Percentiles rank a stretch among this genome's conserved stretches.
phyloP scores from a whole-genome alignment of 2,797 vertebrate genomes.

The Pangasius krempfi region DNA sequence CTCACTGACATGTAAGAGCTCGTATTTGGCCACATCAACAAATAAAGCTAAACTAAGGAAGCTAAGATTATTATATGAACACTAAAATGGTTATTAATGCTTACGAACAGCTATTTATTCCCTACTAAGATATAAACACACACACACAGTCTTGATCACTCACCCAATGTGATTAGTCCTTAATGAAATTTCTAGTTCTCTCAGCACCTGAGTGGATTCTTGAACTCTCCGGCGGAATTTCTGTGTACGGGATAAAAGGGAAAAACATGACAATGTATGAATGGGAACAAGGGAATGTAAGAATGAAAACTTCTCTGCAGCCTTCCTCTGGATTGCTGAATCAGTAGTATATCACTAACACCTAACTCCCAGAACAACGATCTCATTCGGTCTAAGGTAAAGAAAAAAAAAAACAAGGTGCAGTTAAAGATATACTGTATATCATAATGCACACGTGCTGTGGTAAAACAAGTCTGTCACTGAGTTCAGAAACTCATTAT shows the following conservation, averaged over 20 bases:
- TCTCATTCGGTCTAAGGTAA: constrained; percentile 18
- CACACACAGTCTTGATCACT: constrained; percentile 64
- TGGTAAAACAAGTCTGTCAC: background rate
- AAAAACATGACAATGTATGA: constrained; percentile 44
- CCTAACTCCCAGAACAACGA: background rate
- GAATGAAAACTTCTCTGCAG: constrained; percentile 11
- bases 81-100: background rate
- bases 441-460: background rate
- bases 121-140: constrained; percentile 3
- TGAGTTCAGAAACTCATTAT: background rate
- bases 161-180: constrained; percentile 99
- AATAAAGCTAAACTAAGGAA: background rate
- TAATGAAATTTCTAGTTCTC: constrained; percentile 99
- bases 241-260: constrained; percentile 68
- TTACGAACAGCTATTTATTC: background rate
- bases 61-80: background rate
- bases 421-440: background rate
- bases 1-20: background rate
- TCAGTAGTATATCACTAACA: background rate
- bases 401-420: constrained; percentile 10
- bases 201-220: constrained; percentile 96
- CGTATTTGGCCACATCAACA: background rate
- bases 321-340: constrained; percentile 12
- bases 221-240: constrained; percentile 98
- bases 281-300: constrained; percentile 19